A percentile compares a stretch with the other conserved stretches of the same genome.
Conservation (phyloP, 1,140 invertebrate genomes). For the Macrosteles quadrilineatus region DNA sequence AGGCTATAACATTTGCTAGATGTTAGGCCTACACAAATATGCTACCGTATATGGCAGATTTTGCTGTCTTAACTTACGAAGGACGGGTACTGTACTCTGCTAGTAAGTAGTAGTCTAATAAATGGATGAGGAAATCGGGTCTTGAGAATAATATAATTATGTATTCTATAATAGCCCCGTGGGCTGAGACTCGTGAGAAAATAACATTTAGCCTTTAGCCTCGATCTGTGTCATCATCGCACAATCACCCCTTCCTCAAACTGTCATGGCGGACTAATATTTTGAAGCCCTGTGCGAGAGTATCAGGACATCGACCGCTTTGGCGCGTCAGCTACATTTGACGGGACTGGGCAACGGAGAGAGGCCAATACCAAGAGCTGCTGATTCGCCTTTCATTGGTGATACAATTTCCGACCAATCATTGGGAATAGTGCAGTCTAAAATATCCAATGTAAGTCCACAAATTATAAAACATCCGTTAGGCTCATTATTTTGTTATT, state of each 20-base stretch:
- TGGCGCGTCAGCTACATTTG: slow-evolving; percentile 28
- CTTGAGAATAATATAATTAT: too few relatives aligned
- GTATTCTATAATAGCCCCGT: too few relatives aligned
- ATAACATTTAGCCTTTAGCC: background rate
- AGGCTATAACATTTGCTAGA: too few relatives aligned
- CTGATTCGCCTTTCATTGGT: slow-evolving; percentile 61
- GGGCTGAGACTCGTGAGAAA: too few relatives aligned
- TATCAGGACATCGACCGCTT: slow-evolving; percentile 32
- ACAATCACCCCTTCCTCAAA: background rate
- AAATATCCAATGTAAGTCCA: slow-evolving; percentile 79
- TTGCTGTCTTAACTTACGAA: too few relatives aligned
- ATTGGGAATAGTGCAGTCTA: slow-evolving; percentile 63
- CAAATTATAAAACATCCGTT: slow-evolving; percentile 61
- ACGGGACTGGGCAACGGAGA: slow-evolving; percentile 24
- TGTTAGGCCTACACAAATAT: too few relatives aligned
- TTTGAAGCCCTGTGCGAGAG: slow-evolving; percentile 23
- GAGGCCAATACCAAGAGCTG: slow-evolving; percentile 33
- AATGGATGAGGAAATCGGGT: too few relatives aligned
- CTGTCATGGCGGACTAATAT: slow-evolving; percentile 5
- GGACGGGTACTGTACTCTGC: too few relatives aligned
- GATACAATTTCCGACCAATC: slow-evolving; percentile 67
- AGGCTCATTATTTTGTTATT: slow-evolving; percentile 48
- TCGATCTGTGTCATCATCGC: background rate
- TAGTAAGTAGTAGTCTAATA: too few relatives aligned
- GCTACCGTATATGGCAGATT: too few relatives aligned